Percentiles rank a stretch among this genome's conserved stretches.
These are phyloP conservation scores for Eueides isabella DNA, from an alignment of 1,140 invertebrate genomes.

Conservation along the genomic window DNA sequence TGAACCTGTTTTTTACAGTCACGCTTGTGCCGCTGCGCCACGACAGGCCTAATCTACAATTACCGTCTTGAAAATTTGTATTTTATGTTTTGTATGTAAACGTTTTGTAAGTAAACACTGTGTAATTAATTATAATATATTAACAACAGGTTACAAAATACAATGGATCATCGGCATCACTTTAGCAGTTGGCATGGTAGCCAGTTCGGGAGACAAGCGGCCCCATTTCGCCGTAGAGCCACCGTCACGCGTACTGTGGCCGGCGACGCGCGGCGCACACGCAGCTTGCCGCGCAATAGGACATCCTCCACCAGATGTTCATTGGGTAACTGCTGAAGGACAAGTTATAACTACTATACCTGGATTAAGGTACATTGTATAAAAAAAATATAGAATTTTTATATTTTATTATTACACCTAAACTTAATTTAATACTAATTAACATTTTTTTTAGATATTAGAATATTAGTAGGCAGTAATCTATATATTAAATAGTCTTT, in stretches of 20 bases:
- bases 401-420: too few relatives aligned
- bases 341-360: slow-evolving; percentile 72
- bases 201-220: slow-evolving; percentile 64
- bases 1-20: too few relatives aligned
- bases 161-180: slow-evolving; percentile 57
- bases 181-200: slow-evolving; percentile 51
- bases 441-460: too few relatives aligned
- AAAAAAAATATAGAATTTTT: neutral
- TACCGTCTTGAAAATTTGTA: too few relatives aligned
- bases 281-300: slow-evolving; percentile 65
- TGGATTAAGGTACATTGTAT: slow-evolving; percentile 59
- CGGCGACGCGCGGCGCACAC: slow-evolving; percentile 65
- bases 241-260: slow-evolving; percentile 68
- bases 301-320: slow-evolving; percentile 68
- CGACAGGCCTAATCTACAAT: too few relatives aligned
- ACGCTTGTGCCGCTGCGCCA: too few relatives aligned
- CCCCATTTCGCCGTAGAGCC: slow-evolving; percentile 70
- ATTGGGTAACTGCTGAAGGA: slow-evolving; percentile 73
- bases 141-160: slow-evolving; percentile 42
- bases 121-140: too few relatives aligned
- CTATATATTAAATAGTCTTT: too few relatives aligned
- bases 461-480: too few relatives aligned
- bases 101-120: too few relatives aligned
- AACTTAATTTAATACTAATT: too few relatives aligned
- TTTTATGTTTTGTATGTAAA: too few relatives aligned